Conservation (phyloP, 2,888 invertebrate genomes). For the Axea sp. region DNA sequence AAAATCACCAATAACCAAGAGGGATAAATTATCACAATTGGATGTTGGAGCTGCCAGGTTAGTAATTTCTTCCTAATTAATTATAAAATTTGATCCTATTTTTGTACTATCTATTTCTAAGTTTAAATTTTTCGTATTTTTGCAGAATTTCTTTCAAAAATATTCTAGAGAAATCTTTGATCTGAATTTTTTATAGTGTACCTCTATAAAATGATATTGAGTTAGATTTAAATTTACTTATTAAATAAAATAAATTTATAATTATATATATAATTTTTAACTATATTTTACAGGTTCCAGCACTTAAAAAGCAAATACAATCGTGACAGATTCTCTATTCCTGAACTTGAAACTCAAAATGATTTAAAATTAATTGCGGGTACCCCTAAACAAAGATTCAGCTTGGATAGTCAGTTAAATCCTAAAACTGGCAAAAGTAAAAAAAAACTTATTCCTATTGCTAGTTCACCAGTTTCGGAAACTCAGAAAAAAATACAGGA, state of each 20-base stretch:
- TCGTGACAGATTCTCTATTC: constrained; percentile 75
- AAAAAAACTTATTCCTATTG: constrained; percentile 72
- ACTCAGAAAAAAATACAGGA: constrained; percentile 65
- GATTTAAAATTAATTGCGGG: constrained; percentile 74
- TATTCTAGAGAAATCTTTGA: too few relatives aligned
- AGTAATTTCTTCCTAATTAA: too few relatives aligned
- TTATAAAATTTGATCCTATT: too few relatives aligned
- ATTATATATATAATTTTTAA: too few relatives aligned
- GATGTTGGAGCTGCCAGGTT: constrained; percentile 72
- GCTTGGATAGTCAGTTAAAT: constrained; percentile 73
- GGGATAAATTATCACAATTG: constrained; percentile 72
- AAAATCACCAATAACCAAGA: constrained; percentile 66
- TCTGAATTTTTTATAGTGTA: too few relatives aligned
- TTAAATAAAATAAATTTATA: too few relatives aligned
- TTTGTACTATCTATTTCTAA: too few relatives aligned
- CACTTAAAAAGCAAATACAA: constrained; percentile 69
- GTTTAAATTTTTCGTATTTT: too few relatives aligned
- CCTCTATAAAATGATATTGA: too few relatives aligned
- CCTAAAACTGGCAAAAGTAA: constrained; percentile 66
- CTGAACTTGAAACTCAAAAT: constrained; percentile 75
- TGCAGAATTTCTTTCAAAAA: too few relatives aligned
- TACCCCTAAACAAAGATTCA: constrained; percentile 75
- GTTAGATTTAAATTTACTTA: too few relatives aligned
- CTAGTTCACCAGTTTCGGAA: constrained; percentile 75
- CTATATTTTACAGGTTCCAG: constrained; percentile 46